phyloP scores from a whole-genome alignment of 1,140 invertebrate species.

The Ptiloglossa arizonensis region DNA sequence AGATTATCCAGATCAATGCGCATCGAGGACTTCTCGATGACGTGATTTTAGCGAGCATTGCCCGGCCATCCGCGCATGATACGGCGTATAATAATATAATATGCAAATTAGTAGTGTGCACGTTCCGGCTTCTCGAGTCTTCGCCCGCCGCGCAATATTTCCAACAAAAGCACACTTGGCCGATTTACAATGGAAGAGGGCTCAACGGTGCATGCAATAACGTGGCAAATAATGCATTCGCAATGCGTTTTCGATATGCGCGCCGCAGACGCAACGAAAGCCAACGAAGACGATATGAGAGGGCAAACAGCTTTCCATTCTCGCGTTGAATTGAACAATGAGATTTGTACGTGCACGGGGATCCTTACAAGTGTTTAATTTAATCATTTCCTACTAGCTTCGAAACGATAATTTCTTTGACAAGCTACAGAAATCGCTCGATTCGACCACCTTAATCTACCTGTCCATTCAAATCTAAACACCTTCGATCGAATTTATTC shows the following conservation, averaged over 20 bases:
- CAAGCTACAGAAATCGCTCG: not conserved
- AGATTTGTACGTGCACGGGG: not conserved
- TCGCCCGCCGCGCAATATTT: slow-evolving; percentile 12
- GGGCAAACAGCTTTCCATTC: not conserved
- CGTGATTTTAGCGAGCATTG: too few relatives aligned
- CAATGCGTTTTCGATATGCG: slow-evolving; percentile 31
- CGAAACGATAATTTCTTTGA: too few relatives aligned
- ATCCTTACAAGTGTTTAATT: not conserved
- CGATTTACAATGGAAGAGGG: slow-evolving; percentile 37
- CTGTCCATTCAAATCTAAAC: too few relatives aligned
- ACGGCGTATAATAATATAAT: slow-evolving; percentile 26
- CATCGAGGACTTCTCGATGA: too few relatives aligned
- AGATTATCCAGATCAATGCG: too few relatives aligned
- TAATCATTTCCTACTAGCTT: too few relatives aligned
- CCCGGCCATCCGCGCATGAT: slow-evolving; percentile 17
- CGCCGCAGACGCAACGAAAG: slow-evolving; percentile 1
- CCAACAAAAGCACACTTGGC: slow-evolving; percentile 30
- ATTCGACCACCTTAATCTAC: too few relatives aligned
- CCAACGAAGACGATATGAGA: slow-evolving; percentile 2
- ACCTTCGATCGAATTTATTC: too few relatives aligned
- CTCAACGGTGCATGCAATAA: slow-evolving; percentile 30
- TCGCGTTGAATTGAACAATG: not conserved
- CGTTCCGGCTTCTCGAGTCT: slow-evolving; percentile 34
- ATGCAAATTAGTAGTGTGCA: slow-evolving; percentile 36
- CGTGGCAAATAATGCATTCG: slow-evolving; percentile 35